Base-by-base conservation (phyloP, 2,797 vertebrate species). In the Limosa lapponica region DNA sequence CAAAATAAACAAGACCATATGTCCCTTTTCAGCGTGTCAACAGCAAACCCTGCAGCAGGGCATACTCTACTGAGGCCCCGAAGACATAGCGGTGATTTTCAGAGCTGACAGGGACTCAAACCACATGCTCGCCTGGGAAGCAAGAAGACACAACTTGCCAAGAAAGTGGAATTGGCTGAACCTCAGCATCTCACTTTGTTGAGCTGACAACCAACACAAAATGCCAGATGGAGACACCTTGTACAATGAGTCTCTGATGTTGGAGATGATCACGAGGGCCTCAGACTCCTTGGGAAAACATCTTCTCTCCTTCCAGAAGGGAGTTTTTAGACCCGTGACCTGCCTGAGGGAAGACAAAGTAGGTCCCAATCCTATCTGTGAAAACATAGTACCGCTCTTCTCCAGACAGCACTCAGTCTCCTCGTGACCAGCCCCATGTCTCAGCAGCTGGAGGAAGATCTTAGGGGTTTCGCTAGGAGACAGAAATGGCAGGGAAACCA, bases 321-420 rank as follows among this genome's bases (percentile, higher is more conserved):
- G 4, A 16, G 30, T 39, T 93, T 87, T 89, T 64, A 92, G 81
- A 89, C 75, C 39, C 84, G 22, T 88, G 90, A 95, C 37, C 46
- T 58, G 82, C 85, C 80, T 30, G 61, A 93, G 57, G 79, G 49
- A 94, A 93, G 82, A 79, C 3, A n/a, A 82, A 75, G 54, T 41
- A 75, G 51, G 55, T 52, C 27, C 24, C 23, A 13, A 75, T 48
- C 23, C 67, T 73, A 17, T 84, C 51, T 72, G 18, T 64, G 48
- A 80, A 77, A 91, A 77, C 17, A 88, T 2, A 67, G 62, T 34
- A 12, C 11, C 25, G n/a, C 48, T 32, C 39, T 93, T 81, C 36
- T 79, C 41, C 69, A 81, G 37, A 58, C 0, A 0, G 9, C 0
- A 0, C 32, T 67, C 58, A 43, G 48, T 16, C 46, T 70, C 64